Conservation (phyloP, 2,888 invertebrate species). For the Luperina nickerlii region DNA sequence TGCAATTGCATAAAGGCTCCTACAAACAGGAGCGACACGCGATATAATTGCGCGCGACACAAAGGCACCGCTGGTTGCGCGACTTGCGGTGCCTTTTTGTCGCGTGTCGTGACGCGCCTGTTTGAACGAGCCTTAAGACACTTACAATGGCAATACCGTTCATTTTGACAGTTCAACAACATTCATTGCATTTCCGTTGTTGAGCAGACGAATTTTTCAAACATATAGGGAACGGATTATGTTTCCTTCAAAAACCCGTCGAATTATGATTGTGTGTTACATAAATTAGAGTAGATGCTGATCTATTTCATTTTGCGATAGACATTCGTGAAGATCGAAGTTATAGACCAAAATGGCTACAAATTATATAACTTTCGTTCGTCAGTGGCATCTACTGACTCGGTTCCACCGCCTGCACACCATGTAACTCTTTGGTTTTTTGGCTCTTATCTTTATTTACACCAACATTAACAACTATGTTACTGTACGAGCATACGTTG, state of each 20-base stretch:
- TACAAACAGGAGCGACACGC: no score
- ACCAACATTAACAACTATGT: constrained; percentile 24
- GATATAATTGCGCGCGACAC: no score
- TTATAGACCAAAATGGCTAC: neutral
- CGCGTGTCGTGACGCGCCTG: no score
- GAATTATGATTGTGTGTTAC: neutral
- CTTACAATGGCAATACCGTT: neutral
- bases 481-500: neutral
- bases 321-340: neutral
- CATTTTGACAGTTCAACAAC: neutral
- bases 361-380: constrained; percentile 19
- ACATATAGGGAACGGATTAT: neutral
- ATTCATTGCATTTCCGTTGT: neutral
- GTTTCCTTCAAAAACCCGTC: neutral
- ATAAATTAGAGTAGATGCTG: neutral
- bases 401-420: constrained; percentile 35
- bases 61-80: no score
- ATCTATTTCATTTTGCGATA: neutral
- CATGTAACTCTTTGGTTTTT: constrained; percentile 49
- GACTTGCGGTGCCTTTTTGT: no score
- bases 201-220: neutral
- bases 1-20: neutral
- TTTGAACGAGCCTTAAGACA: no score
- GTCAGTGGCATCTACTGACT: constrained; percentile 3
- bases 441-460: constrained; percentile 32